Evolutionary conservation across 2,113 vertebrate genomes (phyloP), one percentile per base, ranked within the genome.

Genomic region (Bos javanicus): DNA sequence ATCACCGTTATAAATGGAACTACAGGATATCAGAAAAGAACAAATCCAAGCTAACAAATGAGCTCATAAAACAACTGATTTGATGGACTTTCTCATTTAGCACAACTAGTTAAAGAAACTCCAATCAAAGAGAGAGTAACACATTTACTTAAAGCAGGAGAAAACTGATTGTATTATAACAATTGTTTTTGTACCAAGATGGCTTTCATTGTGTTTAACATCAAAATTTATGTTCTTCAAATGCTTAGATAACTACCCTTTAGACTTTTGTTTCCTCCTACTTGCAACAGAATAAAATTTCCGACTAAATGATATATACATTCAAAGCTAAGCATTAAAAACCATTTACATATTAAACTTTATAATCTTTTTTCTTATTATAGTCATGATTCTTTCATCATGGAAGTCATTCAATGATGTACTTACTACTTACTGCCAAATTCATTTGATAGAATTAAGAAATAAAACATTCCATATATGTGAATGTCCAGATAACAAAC

Each of bases 1-100:
- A 98, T 82, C 0, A 95, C 98, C 0, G 43, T 96, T 94, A 94
- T 95, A 56, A 98, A 99, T 71, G 98, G 90, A 98, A 94, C 99
- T 99, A 93, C 2, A 97, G 16, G 43, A 0, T 0, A 95, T 84
- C 30, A 94, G 78, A 52, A 46, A 86, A 98, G 43, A 91, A 95
- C 90, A 97, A 91, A 90, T 39, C 0, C 48, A 97, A 57, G 96
- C 2, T 90, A 30, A 89, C 28, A 82, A 95, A 90, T 95, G 21
- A 96, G 33, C 5, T 52, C n/a, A 90, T 1, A 86, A 26, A 86
- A 86, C 15, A 17, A 90, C 1, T 6, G 16, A 90, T 62, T 6
- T 36, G 39, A 92, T 87, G 10, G 25, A 62, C 11, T 67, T 87
- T 84, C 67, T 81, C 43, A 64, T 56, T 67, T 71, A 96, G 48